Evolutionary conservation across 2,113 vertebrate species (phyloP), one percentile per base, ranked within the genome.

Genomic region (Erythrocercus mccallii): DNA sequence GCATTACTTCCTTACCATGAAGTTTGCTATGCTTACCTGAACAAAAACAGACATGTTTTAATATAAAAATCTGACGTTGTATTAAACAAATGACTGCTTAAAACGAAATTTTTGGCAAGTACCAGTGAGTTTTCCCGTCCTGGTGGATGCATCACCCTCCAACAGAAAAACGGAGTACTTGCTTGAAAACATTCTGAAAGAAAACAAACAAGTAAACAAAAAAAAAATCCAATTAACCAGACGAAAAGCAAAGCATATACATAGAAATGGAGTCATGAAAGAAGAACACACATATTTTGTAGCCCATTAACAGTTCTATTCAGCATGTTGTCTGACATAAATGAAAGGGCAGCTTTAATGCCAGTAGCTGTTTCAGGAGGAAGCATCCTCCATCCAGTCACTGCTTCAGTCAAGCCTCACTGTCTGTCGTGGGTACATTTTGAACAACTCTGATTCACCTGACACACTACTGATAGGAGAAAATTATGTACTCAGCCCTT

Each of bases 41-140:
- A 88, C 54, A 93, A 94, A 94, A 94, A 1, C 68, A 86, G 86
- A 57, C 60, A 56, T 33, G 37, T 66, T 93, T 93, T 93, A 70
- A 90, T 95, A 88, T 54, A 70, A 88, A 81, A 38, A 6, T 76
- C 37, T 53, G 21, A 35, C 27, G 37, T 42, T 62, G 2, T 42
- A 86, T 62, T 60, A 70, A 90, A 90, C 8, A 69, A 90, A 77
- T 69, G 9, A 3, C 7, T 42, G 38, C 38, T 77, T 90, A 47
- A 86, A 77, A 47, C 64, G 4, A 92, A 92, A 47, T 40, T 73
- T 90, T 72, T 80, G 25, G 69, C n/a, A 90, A 93, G 72, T 28
- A 13, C 6, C 25, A 50, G n/a, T 12, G 40, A 57, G 58, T 35
- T 28, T 3, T 61, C 24, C 30, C 12, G 24, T 66, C 42, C 42